Percentiles rank a stretch among this genome's conserved stretches.
These are phyloP conservation scores for Macrotrachela quadricornifera DNA, from an alignment of 1,140 invertebrate species.

Conservation along the genomic window DNA sequence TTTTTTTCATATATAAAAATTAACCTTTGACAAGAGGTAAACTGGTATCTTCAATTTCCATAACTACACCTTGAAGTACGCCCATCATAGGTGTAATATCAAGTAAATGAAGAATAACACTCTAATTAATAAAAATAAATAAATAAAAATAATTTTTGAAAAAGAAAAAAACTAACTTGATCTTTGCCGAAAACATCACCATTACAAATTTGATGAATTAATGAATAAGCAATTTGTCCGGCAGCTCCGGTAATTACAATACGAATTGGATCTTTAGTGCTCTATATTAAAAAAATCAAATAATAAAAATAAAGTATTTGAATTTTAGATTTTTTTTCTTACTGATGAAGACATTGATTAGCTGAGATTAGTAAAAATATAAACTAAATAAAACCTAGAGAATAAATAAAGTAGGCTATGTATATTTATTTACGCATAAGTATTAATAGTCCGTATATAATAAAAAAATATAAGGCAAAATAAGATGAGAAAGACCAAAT, in stretches of 20 bases:
- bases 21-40: slow-evolving; percentile 45
- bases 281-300: too few species aligned
- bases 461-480: too few species aligned
- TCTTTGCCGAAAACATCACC: slow-evolving; percentile 84
- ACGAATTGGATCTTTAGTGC: slow-evolving; percentile 33
- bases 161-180: slow-evolving; percentile 33
- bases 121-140: slow-evolving; percentile 31
- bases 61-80: slow-evolving; percentile 79
- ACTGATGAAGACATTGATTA: too few species aligned
- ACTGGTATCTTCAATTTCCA: slow-evolving; percentile 88
- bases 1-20: too few species aligned
- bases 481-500: too few species aligned
- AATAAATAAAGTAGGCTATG: too few species aligned
- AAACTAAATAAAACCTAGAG: too few species aligned
- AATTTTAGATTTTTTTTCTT: too few species aligned
- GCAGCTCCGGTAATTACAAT: slow-evolving; percentile 84
- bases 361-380: too few species aligned
- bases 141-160: not conserved
- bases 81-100: slow-evolving; percentile 87
- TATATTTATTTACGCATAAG: too few species aligned
- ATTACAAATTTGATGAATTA: slow-evolving; percentile 74
- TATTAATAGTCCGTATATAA: too few species aligned
- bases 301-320: too few species aligned
- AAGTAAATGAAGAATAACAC: slow-evolving; percentile 65
- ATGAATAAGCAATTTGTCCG: slow-evolving; percentile 92